Percentiles rank a stretch among this genome's conserved stretches.
Conservation (phyloP, 2,888 invertebrate genomes). For the Pardosa pseudoannulata region DNA sequence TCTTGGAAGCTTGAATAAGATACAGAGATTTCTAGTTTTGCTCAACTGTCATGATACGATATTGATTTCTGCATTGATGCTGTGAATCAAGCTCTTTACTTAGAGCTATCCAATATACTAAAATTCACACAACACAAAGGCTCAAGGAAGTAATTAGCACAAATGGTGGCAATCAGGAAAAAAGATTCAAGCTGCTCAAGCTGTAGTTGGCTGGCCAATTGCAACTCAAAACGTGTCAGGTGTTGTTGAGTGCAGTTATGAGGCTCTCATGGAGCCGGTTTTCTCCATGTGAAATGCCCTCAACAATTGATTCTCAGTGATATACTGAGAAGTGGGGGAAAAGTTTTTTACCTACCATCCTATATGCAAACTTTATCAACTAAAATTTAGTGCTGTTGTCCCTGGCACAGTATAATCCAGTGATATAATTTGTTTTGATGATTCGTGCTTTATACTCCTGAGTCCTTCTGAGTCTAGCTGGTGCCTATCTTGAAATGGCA, state of each 20-base stretch:
- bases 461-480: slow-evolving; percentile 16
- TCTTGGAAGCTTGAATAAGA: slow-evolving; percentile 16
- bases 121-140: no score
- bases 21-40: slow-evolving; percentile 30
- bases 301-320: neutral
- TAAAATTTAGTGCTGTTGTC: slow-evolving; percentile 3
- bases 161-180: slow-evolving; percentile 9
- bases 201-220: slow-evolving; percentile 60
- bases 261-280: slow-evolving; percentile 30
- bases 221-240: slow-evolving; percentile 23
- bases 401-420: neutral
- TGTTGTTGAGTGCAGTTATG: slow-evolving; percentile 22
- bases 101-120: neutral
- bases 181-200: slow-evolving; percentile 28
- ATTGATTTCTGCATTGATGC: slow-evolving; percentile 13
- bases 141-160: slow-evolving; percentile 15
- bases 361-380: slow-evolving; percentile 1
- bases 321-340: neutral
- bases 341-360: slow-evolving; percentile 1
- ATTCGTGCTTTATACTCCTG: slow-evolving; percentile 10
- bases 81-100: slow-evolving; percentile 5
- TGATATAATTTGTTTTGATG: neutral
- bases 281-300: slow-evolving; percentile 26
- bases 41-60: slow-evolving; percentile 22
- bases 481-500: slow-evolving; percentile 33